phyloP scores from a whole-genome alignment of 2,888 invertebrate genomes.

The Coenonympha glycerion region DNA sequence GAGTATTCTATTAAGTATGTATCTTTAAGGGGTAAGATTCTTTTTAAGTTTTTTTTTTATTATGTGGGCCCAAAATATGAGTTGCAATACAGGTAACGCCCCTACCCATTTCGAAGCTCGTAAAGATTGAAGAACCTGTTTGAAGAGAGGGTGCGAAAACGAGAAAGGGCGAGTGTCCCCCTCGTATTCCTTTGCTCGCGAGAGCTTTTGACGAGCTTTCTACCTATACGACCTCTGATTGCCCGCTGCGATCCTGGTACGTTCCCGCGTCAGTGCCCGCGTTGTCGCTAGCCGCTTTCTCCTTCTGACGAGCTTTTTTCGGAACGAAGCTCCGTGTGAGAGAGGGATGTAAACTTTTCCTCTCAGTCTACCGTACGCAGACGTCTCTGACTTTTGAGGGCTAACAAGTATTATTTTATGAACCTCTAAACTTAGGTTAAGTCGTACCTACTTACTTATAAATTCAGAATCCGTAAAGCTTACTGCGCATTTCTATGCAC shows the following conservation, averaged over 20 bases:
- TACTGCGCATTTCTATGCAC: too few species aligned
- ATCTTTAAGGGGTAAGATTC: neutral
- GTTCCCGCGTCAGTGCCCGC: constrained; percentile 68
- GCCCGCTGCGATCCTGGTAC: constrained; percentile 52
- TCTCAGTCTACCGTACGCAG: neutral
- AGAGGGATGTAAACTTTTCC: constrained; percentile 15
- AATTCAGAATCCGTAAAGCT: too few species aligned
- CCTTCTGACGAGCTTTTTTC: constrained; percentile 58
- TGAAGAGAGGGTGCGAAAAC: constrained; percentile 37
- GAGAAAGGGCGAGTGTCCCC: constrained; percentile 38
- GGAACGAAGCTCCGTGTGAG: constrained; percentile 33
- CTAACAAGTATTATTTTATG: too few species aligned
- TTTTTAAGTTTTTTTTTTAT: neutral
- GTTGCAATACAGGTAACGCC: constrained; percentile 1
- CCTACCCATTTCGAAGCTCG: neutral
- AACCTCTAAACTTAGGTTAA: too few species aligned
- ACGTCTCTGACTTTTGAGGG: neutral
- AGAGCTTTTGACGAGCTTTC: constrained; percentile 60
- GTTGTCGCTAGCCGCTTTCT: constrained; percentile 75
- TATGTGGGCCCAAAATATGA: too few species aligned
- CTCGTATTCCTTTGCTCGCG: constrained; percentile 40
- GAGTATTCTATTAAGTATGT: too few species aligned
- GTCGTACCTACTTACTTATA: too few species aligned
- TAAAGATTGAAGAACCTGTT: constrained; percentile 16
- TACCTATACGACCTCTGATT: constrained; percentile 35